Conservation (phyloP, 2,888 invertebrate genomes). For the Erpobdella octoculata region DNA sequence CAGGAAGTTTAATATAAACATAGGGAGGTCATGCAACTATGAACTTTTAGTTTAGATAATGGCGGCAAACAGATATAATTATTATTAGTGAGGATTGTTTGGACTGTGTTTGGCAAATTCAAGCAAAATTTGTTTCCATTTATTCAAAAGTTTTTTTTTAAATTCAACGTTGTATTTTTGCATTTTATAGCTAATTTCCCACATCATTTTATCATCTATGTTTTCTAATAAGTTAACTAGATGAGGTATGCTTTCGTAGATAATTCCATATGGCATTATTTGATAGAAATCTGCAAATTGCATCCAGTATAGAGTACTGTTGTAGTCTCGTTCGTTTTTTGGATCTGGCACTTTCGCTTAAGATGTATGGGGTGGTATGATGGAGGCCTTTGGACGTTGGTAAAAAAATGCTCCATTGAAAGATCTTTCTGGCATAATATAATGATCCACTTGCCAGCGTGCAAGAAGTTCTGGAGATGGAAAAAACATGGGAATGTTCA, state of each 20-base stretch:
- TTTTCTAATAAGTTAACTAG: slow-evolving; percentile 28
- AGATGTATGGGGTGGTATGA: slow-evolving; percentile 46
- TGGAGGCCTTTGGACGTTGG: slow-evolving; percentile 17
- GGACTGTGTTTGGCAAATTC: too few species aligned
- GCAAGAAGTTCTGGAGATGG: slow-evolving; percentile 32
- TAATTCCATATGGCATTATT: slow-evolving; percentile 27
- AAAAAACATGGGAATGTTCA: slow-evolving; percentile 35
- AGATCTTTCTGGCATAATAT: slow-evolving; percentile 32
- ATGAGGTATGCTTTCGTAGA: slow-evolving; percentile 30
- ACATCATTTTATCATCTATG: slow-evolving; percentile 3
- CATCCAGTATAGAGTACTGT: slow-evolving; percentile 32
- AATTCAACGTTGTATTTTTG: slow-evolving; percentile 24
- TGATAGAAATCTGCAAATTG: slow-evolving; percentile 33
- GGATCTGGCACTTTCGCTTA: slow-evolving; percentile 30
- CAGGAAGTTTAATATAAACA: too few species aligned
- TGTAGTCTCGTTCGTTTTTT: slow-evolving; percentile 30
- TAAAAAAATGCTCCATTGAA: slow-evolving; percentile 22
- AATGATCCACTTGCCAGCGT: slow-evolving; percentile 31
- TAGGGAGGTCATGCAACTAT: too few species aligned
- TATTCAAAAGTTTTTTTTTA: slow-evolving; percentile 24
- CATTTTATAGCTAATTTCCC: slow-evolving; percentile 29
- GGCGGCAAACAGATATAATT: too few species aligned
- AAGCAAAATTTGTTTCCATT: slow-evolving; percentile 28
- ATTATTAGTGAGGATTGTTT: too few species aligned
- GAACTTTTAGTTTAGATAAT: too few species aligned